Base-by-base conservation (phyloP, 2,797 vertebrate genomes). In the Syndactyla subalaris region DNA sequence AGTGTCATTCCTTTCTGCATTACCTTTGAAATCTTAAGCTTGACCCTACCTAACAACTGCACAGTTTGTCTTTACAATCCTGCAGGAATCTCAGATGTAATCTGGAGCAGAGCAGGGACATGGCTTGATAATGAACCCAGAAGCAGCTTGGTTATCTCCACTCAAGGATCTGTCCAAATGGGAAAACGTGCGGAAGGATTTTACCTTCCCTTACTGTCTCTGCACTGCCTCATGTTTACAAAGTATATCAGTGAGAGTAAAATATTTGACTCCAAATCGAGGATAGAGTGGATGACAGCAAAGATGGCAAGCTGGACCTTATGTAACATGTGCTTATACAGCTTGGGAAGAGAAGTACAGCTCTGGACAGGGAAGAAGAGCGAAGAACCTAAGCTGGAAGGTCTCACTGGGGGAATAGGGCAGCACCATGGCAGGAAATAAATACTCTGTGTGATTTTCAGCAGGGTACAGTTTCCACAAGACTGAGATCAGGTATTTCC, bases 301-400 rank as follows among this genome's bases (percentile, higher is more conserved):
- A 68, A 81, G 34, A 18, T 0, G 1, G 19, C 9, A 51, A 15
- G 26, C 21, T 57, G 21, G 55, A 49, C 20, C 17, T 73, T 19
- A 18, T 9, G 15, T 8, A 58, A 43, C 23, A 43, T 54, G 12
- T 14, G n/a, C 34, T 21, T 1, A 0, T 1, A 1, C 17, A 51
- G 7, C 14, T 78, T 65, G 14, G 38, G 58, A 88, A 73, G 39
- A 20, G 10, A 52, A 16, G 0, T 24, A 3, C 3, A 9, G 22
- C 32, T 49, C 72, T 1, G 6, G 13, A 22, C 34, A 32, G 46
- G 15, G 46, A 17, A 48, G 23, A 19, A 72, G 10, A 43, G 26
- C 0, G 0, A 79, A n/a, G 15, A 85, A 46, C 27, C 14, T 51
- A 27, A 82, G 20, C 24, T 76, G 34, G 61, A 81, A 72, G 29